Evolutionary conservation across 1,140 invertebrate genomes (phyloP).

Genomic region (Aphelinus certus): DNA sequence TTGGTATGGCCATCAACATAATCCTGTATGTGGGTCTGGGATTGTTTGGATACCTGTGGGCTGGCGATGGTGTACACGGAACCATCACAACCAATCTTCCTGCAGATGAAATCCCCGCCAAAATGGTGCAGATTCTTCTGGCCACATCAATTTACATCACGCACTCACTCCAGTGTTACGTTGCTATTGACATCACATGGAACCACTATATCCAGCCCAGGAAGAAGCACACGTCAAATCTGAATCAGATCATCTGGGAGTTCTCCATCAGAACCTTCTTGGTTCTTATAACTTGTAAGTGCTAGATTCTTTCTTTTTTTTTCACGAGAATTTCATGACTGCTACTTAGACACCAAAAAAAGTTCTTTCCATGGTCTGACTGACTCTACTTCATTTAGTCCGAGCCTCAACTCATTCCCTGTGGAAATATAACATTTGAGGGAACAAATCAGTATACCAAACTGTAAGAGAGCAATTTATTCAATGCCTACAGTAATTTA

Average conservation of each 20-base stretch:
- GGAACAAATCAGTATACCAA: no score
- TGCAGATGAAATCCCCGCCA: constrained; percentile 70
- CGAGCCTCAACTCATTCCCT: no score
- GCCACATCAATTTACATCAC: constrained; percentile 85
- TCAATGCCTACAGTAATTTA: no score
- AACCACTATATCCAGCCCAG: constrained; percentile 69
- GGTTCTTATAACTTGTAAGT: constrained; percentile 84
- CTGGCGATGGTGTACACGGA: constrained; percentile 71
- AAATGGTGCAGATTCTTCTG: constrained; percentile 79
- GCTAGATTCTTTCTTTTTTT: no score
- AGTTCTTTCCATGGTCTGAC: no score
- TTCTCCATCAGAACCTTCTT: constrained; percentile 74
- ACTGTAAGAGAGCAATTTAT: no score
- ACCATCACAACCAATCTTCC: constrained; percentile 78
- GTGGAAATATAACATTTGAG: no score
- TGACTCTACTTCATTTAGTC: no score
- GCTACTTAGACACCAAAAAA: no score
- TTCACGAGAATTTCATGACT: no score
- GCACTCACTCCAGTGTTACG: constrained; percentile 88
- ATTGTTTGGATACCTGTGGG: constrained; percentile 83
- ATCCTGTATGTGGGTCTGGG: constrained; percentile 78
- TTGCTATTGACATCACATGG: constrained; percentile 89
- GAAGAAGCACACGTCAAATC: constrained; percentile 50
- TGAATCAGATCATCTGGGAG: constrained; percentile 69
- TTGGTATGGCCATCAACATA: constrained; percentile 79